phyloP scores from a whole-genome alignment of 2,888 invertebrate species.

The Halocaridina rubra region DNA sequence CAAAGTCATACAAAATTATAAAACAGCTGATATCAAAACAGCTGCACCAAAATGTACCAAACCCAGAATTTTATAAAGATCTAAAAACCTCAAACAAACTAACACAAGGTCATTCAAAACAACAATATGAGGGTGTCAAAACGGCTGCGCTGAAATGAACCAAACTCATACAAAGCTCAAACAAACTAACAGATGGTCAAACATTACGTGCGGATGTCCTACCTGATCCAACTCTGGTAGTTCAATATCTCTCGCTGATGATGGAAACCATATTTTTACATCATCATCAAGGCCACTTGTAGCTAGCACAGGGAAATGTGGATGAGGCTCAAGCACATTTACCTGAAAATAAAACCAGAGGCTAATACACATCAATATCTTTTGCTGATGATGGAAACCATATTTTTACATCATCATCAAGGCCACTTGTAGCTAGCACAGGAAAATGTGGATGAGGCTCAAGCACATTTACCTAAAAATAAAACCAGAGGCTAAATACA shows the following conservation, averaged over 20 bases:
- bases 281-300: slow-evolving; percentile 92
- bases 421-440: slow-evolving; percentile 88
- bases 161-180: background rate
- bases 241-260: slow-evolving; percentile 40
- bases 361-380: no score
- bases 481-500: no score
- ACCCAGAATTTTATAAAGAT: no score
- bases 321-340: slow-evolving; percentile 93
- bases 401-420: slow-evolving; percentile 92
- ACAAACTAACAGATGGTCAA: background rate
- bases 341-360: no score
- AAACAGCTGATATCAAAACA: no score
- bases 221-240: slow-evolving; percentile 46
- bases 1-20: no score
- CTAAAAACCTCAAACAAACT: background rate
- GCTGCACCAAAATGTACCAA: background rate
- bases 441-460: slow-evolving; percentile 91
- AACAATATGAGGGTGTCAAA: background rate
- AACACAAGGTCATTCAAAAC: background rate
- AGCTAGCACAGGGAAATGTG: slow-evolving; percentile 85
- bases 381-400: slow-evolving; percentile 81
- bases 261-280: slow-evolving; percentile 92
- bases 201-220: background rate
- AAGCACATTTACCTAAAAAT: slow-evolving; percentile 87
- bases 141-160: background rate